Conservation (phyloP, 2,113 vertebrate species). For the Phylloscopus whistleri region DNA sequence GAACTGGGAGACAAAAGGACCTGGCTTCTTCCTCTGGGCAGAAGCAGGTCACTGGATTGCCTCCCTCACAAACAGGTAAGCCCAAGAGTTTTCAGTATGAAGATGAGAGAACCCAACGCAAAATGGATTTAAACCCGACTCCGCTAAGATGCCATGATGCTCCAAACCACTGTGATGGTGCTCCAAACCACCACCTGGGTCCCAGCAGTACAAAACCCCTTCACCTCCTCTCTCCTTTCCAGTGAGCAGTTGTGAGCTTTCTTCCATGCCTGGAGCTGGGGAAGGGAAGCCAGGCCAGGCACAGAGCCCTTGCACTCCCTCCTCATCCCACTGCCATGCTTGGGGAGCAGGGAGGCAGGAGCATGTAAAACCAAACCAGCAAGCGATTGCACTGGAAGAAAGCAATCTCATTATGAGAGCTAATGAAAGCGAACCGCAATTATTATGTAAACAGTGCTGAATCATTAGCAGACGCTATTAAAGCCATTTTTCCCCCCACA, state of each 20-base stretch:
- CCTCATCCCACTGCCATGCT: neutral
- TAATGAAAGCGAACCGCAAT: slow-evolving; percentile 28
- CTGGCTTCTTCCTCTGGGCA: neutral
- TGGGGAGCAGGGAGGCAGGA: neutral
- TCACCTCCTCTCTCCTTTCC: neutral
- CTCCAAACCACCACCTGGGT: neutral
- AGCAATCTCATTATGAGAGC: slow-evolving; percentile 20
- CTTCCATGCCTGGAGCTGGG: fast-evolving
- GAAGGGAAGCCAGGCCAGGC: neutral
- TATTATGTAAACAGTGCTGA: slow-evolving; percentile 15
- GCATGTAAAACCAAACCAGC: neutral
- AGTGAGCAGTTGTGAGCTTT: neutral
- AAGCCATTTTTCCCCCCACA: neutral
- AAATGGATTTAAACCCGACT: neutral
- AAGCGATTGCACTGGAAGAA: neutral
- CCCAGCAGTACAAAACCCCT: neutral
- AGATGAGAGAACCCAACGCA: neutral
- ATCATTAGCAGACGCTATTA: neutral
- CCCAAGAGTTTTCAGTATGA: fast-evolving
- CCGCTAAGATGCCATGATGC: fast-evolving
- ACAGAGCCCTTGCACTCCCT: neutral
- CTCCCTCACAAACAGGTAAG: neutral
- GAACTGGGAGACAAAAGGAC: neutral
- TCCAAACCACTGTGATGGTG: neutral
- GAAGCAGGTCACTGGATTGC: neutral